Percentiles rank a stretch among this genome's conserved stretches.
Evolutionary conservation across 2,797 vertebrate genomes (phyloP).

Genomic region (Melanotaenia nigrans): DNA sequence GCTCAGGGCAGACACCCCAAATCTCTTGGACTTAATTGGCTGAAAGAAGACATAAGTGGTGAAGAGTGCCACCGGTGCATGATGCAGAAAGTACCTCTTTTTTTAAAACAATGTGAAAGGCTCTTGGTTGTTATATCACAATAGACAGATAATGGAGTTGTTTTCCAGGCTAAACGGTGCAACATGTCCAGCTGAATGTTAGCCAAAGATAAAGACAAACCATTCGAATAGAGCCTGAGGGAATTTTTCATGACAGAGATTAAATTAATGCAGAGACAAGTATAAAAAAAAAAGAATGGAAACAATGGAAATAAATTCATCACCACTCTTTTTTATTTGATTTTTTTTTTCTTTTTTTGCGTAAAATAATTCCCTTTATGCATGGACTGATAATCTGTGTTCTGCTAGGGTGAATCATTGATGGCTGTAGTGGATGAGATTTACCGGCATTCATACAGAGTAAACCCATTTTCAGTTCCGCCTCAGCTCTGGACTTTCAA

Average conservation of each 20-base stretch:
- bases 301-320: conserved; percentile 53
- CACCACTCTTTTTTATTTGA: conserved; percentile 28
- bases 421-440: conserved; percentile 41
- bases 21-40: conserved; percentile 15
- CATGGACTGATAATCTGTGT: conserved; percentile 61
- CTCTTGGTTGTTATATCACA: conserved; percentile 34
- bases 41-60: conserved; percentile 21
- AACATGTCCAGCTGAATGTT: conserved; percentile 53
- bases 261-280: conserved; percentile 54
- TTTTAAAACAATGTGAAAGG: conserved; percentile 29
- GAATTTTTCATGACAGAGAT: conserved; percentile 52
- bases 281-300: conserved; percentile 46
- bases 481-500: background rate
- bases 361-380: conserved; percentile 47
- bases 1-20: conserved; percentile 10
- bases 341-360: conserved; percentile 35
- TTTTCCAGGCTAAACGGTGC: conserved; percentile 51
- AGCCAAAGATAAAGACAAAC: conserved; percentile 60
- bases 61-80: conserved; percentile 27
- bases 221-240: conserved; percentile 42
- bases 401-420: conserved; percentile 53
- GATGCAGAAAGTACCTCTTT: conserved; percentile 19
- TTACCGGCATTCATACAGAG: conserved; percentile 38
- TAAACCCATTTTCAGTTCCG: conserved; percentile 1
- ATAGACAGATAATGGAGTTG: conserved; percentile 42